A percentile compares a stretch with the other conserved stretches of the same genome.
Evolutionary conservation across 2,888 invertebrate genomes (phyloP).

Genomic region (Tinea semifulvella): DNA sequence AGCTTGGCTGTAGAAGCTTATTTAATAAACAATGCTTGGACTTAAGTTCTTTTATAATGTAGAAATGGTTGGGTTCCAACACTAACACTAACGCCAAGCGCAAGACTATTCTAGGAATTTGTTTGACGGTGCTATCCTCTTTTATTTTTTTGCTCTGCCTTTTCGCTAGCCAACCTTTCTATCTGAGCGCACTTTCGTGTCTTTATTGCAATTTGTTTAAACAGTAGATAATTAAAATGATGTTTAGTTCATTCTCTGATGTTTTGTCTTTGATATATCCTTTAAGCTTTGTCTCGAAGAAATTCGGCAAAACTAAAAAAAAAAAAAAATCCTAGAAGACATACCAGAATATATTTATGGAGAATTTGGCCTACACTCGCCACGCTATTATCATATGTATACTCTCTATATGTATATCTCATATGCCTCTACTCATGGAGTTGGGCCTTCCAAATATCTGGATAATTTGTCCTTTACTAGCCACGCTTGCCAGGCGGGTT

Average conservation of each 20-base stretch:
- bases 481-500: too few species aligned
- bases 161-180: conserved; percentile 24
- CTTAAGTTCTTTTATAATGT: not conserved
- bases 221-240: conserved; percentile 59
- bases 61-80: conserved; percentile 14
- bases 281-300: not conserved
- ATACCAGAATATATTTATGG: too few species aligned
- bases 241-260: conserved; percentile 28
- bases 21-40: not conserved
- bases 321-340: too few species aligned
- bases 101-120: conserved; percentile 40
- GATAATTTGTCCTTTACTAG: too few species aligned
- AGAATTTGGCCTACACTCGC: too few species aligned
- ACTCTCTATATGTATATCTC: too few species aligned
- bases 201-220: conserved; percentile 60
- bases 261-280: not conserved
- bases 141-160: conserved; percentile 23
- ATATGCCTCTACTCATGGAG: too few species aligned
- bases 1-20: not conserved
- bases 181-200: conserved; percentile 18
- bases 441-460: too few species aligned
- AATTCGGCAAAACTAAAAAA: too few species aligned
- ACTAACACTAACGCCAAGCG: conserved; percentile 31
- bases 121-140: conserved; percentile 40
- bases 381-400: too few species aligned